Evolutionary conservation across 2,888 invertebrate species (phyloP).

Genomic region (Panorpa germanica): DNA sequence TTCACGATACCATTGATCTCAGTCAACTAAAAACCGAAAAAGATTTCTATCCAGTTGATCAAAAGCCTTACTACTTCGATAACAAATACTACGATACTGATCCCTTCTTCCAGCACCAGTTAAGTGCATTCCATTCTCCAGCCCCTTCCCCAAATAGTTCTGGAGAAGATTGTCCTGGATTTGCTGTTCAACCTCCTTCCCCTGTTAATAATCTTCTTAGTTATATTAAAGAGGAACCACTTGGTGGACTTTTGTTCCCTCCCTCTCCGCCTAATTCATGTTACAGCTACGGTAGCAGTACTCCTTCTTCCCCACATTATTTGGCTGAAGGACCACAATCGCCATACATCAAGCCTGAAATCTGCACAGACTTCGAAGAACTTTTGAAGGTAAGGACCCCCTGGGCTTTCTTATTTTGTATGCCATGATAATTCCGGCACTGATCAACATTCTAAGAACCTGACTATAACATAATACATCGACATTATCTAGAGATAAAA

Average conservation of each 20-base stretch:
- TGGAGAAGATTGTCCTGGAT: too few species aligned
- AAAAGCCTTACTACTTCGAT: slow-evolving; percentile 11
- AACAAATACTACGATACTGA: slow-evolving; percentile 1
- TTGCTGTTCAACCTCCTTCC: slow-evolving; percentile 16
- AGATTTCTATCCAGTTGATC: slow-evolving; percentile 16
- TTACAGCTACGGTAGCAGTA: slow-evolving; percentile 30
- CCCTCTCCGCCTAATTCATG: slow-evolving; percentile 39
- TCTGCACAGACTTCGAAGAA: slow-evolving; percentile 5
- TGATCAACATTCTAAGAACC: too few species aligned
- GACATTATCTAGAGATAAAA: too few species aligned
- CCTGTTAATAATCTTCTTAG: slow-evolving; percentile 9
- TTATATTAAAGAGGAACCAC: slow-evolving; percentile 31
- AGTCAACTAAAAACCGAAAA: slow-evolving; percentile 22
- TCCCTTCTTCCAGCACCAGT: slow-evolving; percentile 2
- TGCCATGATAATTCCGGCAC: too few species aligned
- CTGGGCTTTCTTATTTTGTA: too few species aligned
- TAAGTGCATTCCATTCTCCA: slow-evolving; percentile 9
- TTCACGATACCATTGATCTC: slow-evolving; percentile 10
- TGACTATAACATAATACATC: too few species aligned
- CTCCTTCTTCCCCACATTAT: slow-evolving; percentile 21
- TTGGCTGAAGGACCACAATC: background rate
- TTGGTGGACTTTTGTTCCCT: slow-evolving; percentile 28
- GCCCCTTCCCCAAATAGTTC: slow-evolving; percentile 7
- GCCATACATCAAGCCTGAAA: slow-evolving; percentile 5
- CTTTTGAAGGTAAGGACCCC: slow-evolving; percentile 8